phyloP scores from a whole-genome alignment of 2,113 vertebrate species.

The Ursus arctos region DNA sequence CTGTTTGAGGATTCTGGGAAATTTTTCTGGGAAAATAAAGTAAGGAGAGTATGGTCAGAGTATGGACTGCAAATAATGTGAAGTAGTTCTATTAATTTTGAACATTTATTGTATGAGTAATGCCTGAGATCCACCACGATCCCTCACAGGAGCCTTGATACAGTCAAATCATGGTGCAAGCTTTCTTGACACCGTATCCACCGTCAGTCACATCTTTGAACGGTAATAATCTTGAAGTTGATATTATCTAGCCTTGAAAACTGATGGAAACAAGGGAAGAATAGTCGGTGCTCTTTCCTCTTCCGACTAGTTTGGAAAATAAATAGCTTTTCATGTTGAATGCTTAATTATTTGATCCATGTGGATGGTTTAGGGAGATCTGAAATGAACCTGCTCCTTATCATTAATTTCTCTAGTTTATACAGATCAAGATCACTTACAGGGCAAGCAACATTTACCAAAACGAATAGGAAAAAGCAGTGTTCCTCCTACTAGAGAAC shows the following conservation, averaged over 20 bases:
- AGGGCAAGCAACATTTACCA: slow-evolving; percentile 39
- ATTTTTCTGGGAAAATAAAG: neutral
- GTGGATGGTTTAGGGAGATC: neutral
- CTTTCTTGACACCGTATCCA: neutral
- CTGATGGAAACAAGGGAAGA: neutral
- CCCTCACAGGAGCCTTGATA: neutral
- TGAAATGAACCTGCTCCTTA: neutral
- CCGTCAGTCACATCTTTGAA: neutral
- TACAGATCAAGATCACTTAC: slow-evolving; percentile 20
- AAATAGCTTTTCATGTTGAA: neutral
- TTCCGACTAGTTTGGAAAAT: neutral
- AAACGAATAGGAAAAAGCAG: neutral
- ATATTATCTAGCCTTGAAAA: neutral
- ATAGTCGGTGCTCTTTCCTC: neutral
- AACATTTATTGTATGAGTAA: neutral
- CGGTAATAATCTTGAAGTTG: neutral
- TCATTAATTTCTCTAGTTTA: slow-evolving; percentile 37
- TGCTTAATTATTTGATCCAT: neutral
- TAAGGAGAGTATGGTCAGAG: neutral
- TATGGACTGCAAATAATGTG: neutral
- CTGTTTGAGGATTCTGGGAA: neutral
- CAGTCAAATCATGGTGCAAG: neutral
- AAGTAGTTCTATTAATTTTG: neutral
- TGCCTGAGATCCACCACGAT: neutral
- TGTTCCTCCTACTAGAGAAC: neutral